These are phyloP conservation scores for Mus minutoides DNA, from an alignment of 2,797 vertebrate species.

Conservation along the genomic window DNA sequence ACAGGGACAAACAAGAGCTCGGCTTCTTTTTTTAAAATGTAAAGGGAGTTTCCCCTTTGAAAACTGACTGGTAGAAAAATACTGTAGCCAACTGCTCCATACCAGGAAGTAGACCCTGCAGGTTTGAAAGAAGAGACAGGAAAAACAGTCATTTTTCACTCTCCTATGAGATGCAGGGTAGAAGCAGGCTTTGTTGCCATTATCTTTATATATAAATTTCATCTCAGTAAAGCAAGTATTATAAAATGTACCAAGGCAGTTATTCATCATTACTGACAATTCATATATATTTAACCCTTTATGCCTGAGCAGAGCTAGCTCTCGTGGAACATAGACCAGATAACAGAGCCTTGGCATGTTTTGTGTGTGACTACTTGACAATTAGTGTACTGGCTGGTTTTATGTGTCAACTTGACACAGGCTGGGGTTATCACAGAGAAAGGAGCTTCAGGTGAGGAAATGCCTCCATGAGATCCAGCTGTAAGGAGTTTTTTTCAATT, in stretches of 20 bases:
- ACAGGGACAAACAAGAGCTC: not conserved
- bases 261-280: slow-evolving; percentile 58
- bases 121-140: slow-evolving; percentile 37
- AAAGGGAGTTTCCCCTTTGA: not conserved
- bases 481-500: no score
- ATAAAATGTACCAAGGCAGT: slow-evolving; percentile 52
- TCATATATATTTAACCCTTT: slow-evolving; percentile 54
- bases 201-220: slow-evolving; percentile 71
- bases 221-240: slow-evolving; percentile 69
- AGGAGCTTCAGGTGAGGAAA: no score
- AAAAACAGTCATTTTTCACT: not conserved
- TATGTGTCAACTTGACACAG: no score
- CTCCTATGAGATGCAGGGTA: not conserved
- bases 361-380: not conserved
- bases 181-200: slow-evolving; percentile 65
- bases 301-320: slow-evolving; percentile 49
- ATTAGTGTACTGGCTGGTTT: no score
- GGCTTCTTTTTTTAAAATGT: not conserved
- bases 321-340: not conserved
- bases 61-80: slow-evolving; percentile 32
- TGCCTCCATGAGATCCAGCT: no score
- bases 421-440: no score
- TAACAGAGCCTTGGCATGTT: not conserved
- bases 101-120: not conserved
- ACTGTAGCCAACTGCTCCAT: not conserved